phyloP scores from a whole-genome alignment of 1,140 invertebrate genomes.

The Chionoecetes opilio region DNA sequence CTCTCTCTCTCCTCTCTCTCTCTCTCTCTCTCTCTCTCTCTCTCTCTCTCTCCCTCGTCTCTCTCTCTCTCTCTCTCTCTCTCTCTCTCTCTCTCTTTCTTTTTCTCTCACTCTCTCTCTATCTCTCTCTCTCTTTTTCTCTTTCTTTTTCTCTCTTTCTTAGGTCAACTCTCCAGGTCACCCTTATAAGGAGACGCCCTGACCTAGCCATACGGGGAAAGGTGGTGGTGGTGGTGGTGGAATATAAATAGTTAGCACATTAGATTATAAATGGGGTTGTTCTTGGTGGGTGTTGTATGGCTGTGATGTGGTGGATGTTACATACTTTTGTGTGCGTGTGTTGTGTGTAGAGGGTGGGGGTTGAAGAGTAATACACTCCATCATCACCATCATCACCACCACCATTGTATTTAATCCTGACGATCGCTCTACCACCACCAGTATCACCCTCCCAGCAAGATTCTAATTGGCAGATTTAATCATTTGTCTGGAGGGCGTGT shows the following conservation, averaged over 20 bases:
- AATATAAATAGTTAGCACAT: no score
- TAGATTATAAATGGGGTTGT: no score
- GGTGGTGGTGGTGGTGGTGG: background rate
- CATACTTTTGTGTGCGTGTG: background rate
- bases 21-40: background rate
- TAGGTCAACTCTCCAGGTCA: background rate
- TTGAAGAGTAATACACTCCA: no score
- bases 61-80: background rate
- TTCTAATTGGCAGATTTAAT: constrained; percentile 22
- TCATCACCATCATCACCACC: background rate
- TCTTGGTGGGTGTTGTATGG: background rate
- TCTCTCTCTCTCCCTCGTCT: background rate
- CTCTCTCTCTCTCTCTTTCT: background rate
- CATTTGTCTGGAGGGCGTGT: background rate
- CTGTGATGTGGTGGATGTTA: background rate
- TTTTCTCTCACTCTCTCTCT: background rate
- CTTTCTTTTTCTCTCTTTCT: no score
- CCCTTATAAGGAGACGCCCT: background rate
- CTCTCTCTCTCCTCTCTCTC: background rate
- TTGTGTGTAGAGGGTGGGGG: background rate
- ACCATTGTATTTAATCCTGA: background rate
- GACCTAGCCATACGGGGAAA: background rate
- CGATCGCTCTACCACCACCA: background rate
- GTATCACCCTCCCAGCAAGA: background rate
- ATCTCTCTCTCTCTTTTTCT: no score